Evolutionary conservation across 2,888 invertebrate species (phyloP).

Genomic region (Aromia moschata): DNA sequence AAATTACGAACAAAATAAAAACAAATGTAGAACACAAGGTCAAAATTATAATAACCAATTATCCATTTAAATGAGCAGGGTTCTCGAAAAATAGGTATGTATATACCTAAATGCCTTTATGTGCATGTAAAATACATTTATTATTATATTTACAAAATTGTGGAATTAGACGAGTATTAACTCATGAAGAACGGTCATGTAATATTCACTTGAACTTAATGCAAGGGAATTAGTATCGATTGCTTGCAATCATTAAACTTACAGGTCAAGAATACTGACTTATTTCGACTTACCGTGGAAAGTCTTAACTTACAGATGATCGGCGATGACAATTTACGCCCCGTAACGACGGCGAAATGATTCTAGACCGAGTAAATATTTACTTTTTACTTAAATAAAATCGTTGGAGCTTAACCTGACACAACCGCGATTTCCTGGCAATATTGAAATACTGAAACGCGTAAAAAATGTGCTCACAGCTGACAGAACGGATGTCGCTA

Average conservation of each 20-base stretch:
- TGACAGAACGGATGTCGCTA: not conserved
- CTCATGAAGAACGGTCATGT: too few relatives aligned
- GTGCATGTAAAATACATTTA: too few relatives aligned
- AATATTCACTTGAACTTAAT: not conserved
- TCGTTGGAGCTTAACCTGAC: slow-evolving; percentile 9
- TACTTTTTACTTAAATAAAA: slow-evolving; percentile 2
- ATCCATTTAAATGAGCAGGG: too few relatives aligned
- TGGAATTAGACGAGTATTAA: too few relatives aligned
- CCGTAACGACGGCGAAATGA: not conserved
- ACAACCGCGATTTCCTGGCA: slow-evolving; percentile 14
- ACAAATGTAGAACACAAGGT: too few relatives aligned
- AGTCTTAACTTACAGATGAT: not conserved
- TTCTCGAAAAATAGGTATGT: too few relatives aligned
- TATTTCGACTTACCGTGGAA: not conserved
- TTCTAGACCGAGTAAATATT: not conserved
- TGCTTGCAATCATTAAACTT: not conserved
- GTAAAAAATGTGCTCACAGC: slow-evolving; percentile 16
- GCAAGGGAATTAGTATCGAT: not conserved
- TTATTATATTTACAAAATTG: too few relatives aligned
- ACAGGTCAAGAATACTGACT: not conserved
- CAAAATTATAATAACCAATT: too few relatives aligned
- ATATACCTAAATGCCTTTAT: too few relatives aligned
- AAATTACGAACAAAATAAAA: too few relatives aligned
- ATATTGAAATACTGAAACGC: slow-evolving; percentile 18
- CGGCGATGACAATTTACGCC: not conserved